Evolutionary conservation across 2,888 invertebrate genomes (phyloP).

Genomic region (Adelognathus sp.): DNA sequence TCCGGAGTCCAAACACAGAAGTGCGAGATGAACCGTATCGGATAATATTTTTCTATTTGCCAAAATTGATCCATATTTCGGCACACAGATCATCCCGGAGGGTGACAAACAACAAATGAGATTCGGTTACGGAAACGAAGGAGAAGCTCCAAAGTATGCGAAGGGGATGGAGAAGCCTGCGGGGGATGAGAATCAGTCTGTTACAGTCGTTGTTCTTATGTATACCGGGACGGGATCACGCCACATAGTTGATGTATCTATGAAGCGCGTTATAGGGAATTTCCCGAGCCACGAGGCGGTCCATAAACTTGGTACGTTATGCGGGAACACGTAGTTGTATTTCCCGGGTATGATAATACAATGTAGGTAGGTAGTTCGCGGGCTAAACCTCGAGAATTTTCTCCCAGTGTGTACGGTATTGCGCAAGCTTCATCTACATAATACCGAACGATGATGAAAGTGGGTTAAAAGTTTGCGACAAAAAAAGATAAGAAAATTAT

Average conservation of each 20-base stretch:
- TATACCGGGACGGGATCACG: conserved; percentile 52
- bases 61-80: conserved; percentile 37
- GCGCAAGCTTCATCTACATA: conserved; percentile 18
- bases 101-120: conserved; percentile 64
- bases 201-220: conserved; percentile 53
- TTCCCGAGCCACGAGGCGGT: conserved; percentile 19
- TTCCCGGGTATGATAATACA: conserved; percentile 41
- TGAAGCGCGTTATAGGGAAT: conserved; percentile 34
- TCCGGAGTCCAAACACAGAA: conserved; percentile 1
- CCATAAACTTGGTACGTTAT: conserved; percentile 75
- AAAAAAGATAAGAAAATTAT: background rate
- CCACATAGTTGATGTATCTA: conserved; percentile 43
- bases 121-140: conserved; percentile 42
- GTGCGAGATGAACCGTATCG: background rate
- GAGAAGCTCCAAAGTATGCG: conserved; percentile 6
- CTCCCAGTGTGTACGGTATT: conserved; percentile 19
- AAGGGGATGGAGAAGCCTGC: conserved; percentile 5
- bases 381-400: conserved; percentile 44
- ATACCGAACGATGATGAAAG: conserved; percentile 4
- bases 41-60: conserved; percentile 6
- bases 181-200: background rate
- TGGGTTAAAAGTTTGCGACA: conserved; percentile 46
- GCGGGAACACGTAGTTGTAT: conserved; percentile 73
- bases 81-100: conserved; percentile 30
- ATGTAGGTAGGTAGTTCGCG: conserved; percentile 39